Base-by-base conservation (phyloP, 2,797 vertebrate species). In the Molossus molossus region DNA sequence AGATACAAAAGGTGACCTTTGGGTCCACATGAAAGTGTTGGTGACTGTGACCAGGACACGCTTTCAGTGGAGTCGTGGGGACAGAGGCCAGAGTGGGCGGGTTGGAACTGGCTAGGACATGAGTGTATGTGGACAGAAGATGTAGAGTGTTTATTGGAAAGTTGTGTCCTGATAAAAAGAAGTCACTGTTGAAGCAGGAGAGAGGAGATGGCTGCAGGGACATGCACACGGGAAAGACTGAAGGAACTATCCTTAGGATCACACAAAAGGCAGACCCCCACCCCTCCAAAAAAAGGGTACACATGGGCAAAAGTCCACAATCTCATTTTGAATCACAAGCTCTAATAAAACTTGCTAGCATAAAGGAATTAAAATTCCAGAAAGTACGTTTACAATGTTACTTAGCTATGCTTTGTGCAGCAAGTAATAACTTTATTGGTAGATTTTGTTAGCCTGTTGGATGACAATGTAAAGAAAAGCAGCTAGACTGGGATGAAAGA, bases 301-400 rank as follows among this genome's bases (percentile, higher is more conserved):
- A 64, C 60, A 9, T 23, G 23, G 53, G 11, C 33, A 27, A 37
- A 86, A 69, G 60, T 60, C 21, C 23, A 77, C 27, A 27, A 53
- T 37, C 40, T 69, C 64, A 33, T 84, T 89, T 90, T 82, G 67
- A 83, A 94, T 70, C 82, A 48, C 33, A 93, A 70, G 18, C 55
- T 93, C 62, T 79, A 58, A 91, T 15, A 60, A 70, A 82, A 65
- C 23, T 20, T 77, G 5, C 29, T 45, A 50, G 64, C 1, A 89
- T 6, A 80, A 83, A 81, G 45, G n/a, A 69, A 79, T 84, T 84
- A 45, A 84, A 84, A 72, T 75, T 73, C 29, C n/a, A 37, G 45
- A 72, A 92, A 82, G n/a, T 21, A 33, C 75, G n/a, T 40, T 70
- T 50, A 53, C 25, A 20, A 0, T 7, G 45, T 64, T 75, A 4